These are phyloP conservation scores for Latrodectus hesperus DNA, from an alignment of 2,888 invertebrate species.

Conservation along the genomic window DNA sequence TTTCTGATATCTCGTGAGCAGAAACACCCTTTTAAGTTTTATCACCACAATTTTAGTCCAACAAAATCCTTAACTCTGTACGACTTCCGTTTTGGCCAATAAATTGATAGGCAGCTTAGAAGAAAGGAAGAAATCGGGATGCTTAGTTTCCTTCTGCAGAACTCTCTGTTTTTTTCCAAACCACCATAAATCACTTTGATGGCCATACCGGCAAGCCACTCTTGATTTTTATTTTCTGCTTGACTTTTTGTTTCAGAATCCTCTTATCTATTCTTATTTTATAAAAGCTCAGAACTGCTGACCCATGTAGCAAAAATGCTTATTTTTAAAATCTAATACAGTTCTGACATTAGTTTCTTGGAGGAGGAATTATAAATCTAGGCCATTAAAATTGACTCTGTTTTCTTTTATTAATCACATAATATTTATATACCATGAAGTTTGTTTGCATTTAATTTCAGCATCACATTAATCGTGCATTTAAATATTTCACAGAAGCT, in stretches of 20 bases:
- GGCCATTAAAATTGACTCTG: too few relatives aligned
- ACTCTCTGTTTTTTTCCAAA: constrained; percentile 34
- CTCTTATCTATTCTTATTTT: constrained; percentile 9
- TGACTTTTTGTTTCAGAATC: constrained; percentile 21
- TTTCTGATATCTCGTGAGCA: background rate
- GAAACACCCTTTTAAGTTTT: constrained; percentile 4
- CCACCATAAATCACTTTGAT: constrained; percentile 57
- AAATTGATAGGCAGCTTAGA: constrained; percentile 50
- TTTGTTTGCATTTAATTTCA: too few relatives aligned
- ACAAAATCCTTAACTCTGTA: constrained; percentile 42
- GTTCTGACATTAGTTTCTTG: too few relatives aligned
- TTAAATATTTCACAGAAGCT: too few relatives aligned
- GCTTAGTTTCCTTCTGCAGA: constrained; percentile 25
- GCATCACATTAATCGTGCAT: too few relatives aligned
- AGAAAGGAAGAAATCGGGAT: constrained; percentile 3
- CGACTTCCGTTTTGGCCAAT: constrained; percentile 42
- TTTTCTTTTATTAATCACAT: too few relatives aligned
- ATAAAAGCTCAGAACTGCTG: background rate
- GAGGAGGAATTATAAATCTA: too few relatives aligned
- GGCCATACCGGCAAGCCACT: constrained; percentile 35
- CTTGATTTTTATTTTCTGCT: constrained; percentile 24
- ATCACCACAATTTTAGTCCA: constrained; percentile 25
- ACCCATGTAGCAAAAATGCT: background rate
- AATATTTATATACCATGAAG: too few relatives aligned
- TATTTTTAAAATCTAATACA: background rate